A percentile compares a stretch with the other conserved stretches of the same genome.
phyloP scores from a whole-genome alignment of 1,140 invertebrate genomes.

The Phocides pigmalion region DNA sequence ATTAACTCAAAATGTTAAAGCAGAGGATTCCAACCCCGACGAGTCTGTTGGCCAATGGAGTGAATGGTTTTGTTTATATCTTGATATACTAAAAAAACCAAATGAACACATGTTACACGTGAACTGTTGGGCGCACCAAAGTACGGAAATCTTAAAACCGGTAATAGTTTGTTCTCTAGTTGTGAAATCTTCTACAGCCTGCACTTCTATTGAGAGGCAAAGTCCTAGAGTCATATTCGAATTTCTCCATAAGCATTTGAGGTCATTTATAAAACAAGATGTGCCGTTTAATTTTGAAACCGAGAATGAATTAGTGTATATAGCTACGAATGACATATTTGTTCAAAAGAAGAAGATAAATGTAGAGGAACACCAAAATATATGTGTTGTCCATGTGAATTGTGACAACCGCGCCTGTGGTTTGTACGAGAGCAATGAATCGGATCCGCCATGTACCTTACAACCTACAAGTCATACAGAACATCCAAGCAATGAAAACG shows the following conservation, averaged over 20 bases:
- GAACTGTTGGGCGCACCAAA: not conserved
- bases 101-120: not conserved
- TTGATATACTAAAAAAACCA: not conserved
- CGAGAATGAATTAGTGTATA: not conserved
- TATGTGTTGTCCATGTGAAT: no score
- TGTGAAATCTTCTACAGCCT: not conserved
- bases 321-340: not conserved
- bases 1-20: no score
- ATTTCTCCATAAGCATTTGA: not conserved
- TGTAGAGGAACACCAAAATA: no score
- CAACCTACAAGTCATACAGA: no score
- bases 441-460: no score
- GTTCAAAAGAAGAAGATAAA: not conserved
- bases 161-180: not conserved
- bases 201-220: not conserved
- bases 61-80: not conserved
- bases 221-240: not conserved
- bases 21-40: no score
- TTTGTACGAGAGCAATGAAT: no score
- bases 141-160: not conserved
- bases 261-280: not conserved
- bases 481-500: no score
- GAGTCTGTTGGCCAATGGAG: not conserved
- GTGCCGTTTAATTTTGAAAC: not conserved
- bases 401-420: no score